Percentiles rank a stretch among this genome's conserved stretches.
Conservation (phyloP, 2,113 vertebrate genomes). For the Sigmodon hispidus region DNA sequence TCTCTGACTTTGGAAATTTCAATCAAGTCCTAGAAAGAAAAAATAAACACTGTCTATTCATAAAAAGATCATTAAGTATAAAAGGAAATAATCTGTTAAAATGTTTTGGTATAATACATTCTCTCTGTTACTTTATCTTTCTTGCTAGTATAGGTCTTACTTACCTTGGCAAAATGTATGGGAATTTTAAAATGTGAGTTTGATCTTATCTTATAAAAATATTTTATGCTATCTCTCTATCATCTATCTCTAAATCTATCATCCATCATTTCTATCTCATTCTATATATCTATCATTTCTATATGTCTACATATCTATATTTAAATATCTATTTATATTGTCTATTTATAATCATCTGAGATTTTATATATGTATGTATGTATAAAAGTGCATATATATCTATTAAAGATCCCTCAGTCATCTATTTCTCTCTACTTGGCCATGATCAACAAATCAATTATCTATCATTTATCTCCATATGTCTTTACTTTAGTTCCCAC, state of each 20-base stretch:
- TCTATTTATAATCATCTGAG: not conserved
- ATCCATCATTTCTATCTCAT: not conserved
- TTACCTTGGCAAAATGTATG: not conserved
- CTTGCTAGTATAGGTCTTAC: not conserved
- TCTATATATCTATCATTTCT: not conserved
- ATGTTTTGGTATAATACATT: not conserved
- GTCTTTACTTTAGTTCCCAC: not conserved
- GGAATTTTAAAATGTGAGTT: not conserved
- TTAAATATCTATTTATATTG: not conserved
- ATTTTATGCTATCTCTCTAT: not conserved
- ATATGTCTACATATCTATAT: not conserved
- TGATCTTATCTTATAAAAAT: not conserved
- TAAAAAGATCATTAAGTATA: not conserved
- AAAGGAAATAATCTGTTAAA: not conserved
- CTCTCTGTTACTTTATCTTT: not conserved
- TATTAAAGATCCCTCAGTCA: not conserved
- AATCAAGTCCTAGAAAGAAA: not conserved
- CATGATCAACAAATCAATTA: too few relatives aligned
- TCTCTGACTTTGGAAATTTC: conserved; percentile 9
- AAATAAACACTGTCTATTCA: not conserved
- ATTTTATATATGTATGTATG: not conserved
- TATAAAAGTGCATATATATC: not conserved
- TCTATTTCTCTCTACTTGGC: not conserved
- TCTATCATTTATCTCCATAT: not conserved
- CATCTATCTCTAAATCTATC: not conserved